A percentile compares a stretch with the other conserved stretches of the same genome.
These are phyloP conservation scores for Enteromius radiatus DNA, from an alignment of 2,797 vertebrate species.

Conservation along the genomic window DNA sequence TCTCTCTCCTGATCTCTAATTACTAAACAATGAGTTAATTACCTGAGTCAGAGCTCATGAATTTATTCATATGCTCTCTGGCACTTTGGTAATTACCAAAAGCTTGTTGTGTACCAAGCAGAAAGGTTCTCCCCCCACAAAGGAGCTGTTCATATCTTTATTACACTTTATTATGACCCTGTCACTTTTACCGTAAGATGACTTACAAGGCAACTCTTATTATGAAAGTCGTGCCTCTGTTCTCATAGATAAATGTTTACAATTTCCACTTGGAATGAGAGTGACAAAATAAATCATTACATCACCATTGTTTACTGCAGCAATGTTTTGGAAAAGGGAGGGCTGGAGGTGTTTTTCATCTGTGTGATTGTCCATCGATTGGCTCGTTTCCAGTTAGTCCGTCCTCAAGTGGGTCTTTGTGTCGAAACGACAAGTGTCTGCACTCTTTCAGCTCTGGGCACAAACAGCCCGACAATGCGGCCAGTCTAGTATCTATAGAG, in stretches of 20 bases:
- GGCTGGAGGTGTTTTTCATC: conserved; percentile 13
- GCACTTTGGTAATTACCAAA: conserved; percentile 56
- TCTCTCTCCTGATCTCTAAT: conserved; percentile 51
- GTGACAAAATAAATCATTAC: conserved; percentile 14
- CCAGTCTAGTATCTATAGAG: conserved; percentile 11
- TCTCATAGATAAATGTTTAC: conserved; percentile 27
- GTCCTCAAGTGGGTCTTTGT: conserved; percentile 52
- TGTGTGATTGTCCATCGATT: conserved; percentile 45
- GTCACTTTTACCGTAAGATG: neutral
- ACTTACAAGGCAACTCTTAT: neutral
- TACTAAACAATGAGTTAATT: conserved; percentile 66
- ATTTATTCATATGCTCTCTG: conserved; percentile 57
- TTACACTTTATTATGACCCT: conserved; percentile 20
- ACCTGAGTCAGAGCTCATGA: conserved; percentile 59
- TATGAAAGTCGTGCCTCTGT: conserved; percentile 25
- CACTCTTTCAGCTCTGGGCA: neutral
- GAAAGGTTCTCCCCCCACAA: conserved; percentile 48
- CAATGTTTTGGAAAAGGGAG: neutral
- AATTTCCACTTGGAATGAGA: neutral
- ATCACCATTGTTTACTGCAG: conserved; percentile 23
- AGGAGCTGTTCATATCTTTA: conserved; percentile 54
- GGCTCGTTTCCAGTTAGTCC: conserved; percentile 44
- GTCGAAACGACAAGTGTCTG: conserved; percentile 18
- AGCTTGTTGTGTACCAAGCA: conserved; percentile 45
- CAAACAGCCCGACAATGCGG: conserved; percentile 8